Conservation (phyloP, 1,140 invertebrate species). For the Galleria mellonella region DNA sequence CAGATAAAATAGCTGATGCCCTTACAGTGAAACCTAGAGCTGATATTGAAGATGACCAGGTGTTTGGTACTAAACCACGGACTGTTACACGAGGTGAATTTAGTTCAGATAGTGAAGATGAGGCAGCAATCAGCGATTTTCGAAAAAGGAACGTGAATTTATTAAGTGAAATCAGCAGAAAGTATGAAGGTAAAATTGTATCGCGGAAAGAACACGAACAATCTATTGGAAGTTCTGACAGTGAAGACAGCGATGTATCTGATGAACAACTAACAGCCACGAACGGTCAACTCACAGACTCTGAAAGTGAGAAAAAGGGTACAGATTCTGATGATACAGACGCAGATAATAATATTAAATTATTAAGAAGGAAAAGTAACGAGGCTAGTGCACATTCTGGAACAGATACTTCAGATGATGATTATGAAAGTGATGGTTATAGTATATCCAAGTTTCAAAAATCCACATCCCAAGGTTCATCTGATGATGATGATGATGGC, state of each 20-base stretch:
- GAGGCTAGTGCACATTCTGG: conserved; percentile 4
- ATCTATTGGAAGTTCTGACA: conserved; percentile 16
- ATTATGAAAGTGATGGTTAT: conserved; percentile 38
- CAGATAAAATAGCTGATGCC: conserved; percentile 77
- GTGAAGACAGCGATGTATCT: conserved; percentile 9
- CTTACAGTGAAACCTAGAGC: conserved; percentile 72
- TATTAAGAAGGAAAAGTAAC: background rate
- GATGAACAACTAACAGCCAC: conserved; percentile 1
- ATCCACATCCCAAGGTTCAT: conserved; percentile 16
- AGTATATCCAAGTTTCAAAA: conserved; percentile 39
- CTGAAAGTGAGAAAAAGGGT: conserved; percentile 1
- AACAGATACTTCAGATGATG: conserved; percentile 13
- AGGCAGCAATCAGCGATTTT: conserved; percentile 76
- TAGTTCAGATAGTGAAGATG: conserved; percentile 74
- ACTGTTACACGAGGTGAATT: conserved; percentile 62
- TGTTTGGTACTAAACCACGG: conserved; percentile 71
- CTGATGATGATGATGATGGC: conserved; percentile 35
- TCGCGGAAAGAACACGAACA: conserved; percentile 57
- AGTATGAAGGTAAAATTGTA: conserved; percentile 82
- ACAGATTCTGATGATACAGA: conserved; percentile 13
- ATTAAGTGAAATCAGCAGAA: conserved; percentile 80
- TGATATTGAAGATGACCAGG: conserved; percentile 74
- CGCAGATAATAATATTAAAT: background rate
- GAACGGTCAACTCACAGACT: conserved; percentile 7
- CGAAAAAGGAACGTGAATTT: conserved; percentile 79